A percentile compares a stretch with the other conserved stretches of the same genome.
Conservation (phyloP, 2,888 invertebrate genomes). For the Rotaria magnacalcarata region DNA sequence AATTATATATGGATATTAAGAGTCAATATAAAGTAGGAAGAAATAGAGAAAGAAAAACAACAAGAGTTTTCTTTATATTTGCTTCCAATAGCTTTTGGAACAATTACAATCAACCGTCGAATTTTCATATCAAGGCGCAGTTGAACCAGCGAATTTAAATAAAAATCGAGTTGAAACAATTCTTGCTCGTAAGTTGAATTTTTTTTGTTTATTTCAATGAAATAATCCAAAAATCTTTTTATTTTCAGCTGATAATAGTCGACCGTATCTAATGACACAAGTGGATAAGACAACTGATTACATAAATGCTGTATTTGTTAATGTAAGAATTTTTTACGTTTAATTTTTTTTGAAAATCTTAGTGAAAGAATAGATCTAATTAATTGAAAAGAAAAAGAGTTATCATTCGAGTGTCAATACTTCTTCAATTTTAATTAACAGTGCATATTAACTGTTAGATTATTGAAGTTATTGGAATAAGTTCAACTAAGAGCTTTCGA, state of each 20-base stretch:
- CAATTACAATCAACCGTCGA: conserved; percentile 33
- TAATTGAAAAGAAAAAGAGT: no score
- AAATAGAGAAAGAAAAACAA: background rate
- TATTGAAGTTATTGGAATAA: no score
- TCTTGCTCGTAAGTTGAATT: background rate
- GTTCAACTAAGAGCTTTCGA: no score
- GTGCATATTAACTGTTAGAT: no score
- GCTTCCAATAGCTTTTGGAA: background rate
- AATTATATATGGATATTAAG: background rate
- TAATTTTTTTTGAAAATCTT: no score
- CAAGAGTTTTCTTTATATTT: background rate
- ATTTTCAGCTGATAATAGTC: conserved; percentile 48
- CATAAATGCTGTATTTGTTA: conserved; percentile 50
- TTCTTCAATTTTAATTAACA: no score
- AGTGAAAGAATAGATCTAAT: no score
- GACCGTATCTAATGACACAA: conserved; percentile 49
- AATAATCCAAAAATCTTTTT: background rate
- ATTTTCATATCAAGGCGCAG: background rate
- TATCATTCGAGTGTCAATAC: no score
- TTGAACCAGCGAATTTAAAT: background rate
- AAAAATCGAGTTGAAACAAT: conserved; percentile 23
- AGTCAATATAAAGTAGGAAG: conserved; percentile 16
- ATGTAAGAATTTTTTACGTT: conserved; percentile 47
- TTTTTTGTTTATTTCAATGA: no score
- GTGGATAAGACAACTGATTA: conserved; percentile 50